A percentile compares a stretch with the other conserved stretches of the same genome.
phyloP scores from a whole-genome alignment of 2,888 invertebrate genomes.

The Opisthograptis luteolata region DNA sequence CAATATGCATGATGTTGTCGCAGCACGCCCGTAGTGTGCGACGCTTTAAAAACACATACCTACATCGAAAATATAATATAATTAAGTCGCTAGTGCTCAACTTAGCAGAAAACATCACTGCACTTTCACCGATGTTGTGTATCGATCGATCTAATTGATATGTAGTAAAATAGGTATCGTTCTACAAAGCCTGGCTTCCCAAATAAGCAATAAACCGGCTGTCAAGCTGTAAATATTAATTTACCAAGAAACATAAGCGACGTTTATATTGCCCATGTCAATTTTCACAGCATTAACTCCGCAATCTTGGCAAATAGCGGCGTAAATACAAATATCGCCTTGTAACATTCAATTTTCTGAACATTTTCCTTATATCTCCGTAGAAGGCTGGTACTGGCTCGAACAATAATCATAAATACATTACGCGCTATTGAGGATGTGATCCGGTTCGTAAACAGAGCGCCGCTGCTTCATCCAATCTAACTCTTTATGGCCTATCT shows the following conservation, averaged over 20 bases:
- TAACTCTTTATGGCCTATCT: slow-evolving; percentile 79
- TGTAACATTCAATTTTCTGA: slow-evolving; percentile 42
- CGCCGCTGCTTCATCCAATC: slow-evolving; percentile 55
- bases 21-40: no score
- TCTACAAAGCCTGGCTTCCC: no score
- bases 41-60: no score
- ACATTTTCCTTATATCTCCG: slow-evolving; percentile 44
- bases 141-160: no score
- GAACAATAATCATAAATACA: slow-evolving; percentile 84
- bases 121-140: no score
- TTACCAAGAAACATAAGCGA: not conserved
- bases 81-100: no score
- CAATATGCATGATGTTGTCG: no score
- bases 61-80: no score
- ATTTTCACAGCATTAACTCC: slow-evolving; percentile 23
- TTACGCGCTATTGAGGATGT: slow-evolving; percentile 79
- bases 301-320: slow-evolving; percentile 16
- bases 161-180: no score
- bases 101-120: no score
- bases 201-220: no score
- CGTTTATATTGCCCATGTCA: slow-evolving; percentile 11
- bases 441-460: slow-evolving; percentile 78
- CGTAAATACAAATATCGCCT: slow-evolving; percentile 28
- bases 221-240: not conserved
- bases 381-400: slow-evolving; percentile 41